Base-by-base conservation (phyloP, 1,140 invertebrate species). In the Aethina tumida region DNA sequence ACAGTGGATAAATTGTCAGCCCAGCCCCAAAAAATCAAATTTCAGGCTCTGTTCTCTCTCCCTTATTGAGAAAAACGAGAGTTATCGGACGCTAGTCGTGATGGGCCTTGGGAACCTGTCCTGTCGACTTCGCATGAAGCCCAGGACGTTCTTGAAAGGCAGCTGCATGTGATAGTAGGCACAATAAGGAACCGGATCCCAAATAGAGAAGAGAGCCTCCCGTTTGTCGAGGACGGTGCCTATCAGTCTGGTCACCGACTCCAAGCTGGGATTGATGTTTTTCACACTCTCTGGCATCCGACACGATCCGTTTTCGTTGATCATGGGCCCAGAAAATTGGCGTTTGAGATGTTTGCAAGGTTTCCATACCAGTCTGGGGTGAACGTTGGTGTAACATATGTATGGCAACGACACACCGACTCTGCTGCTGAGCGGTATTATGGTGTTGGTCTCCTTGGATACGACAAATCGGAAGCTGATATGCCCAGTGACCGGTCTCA, bases 121-220 rank as follows among this genome's bases (percentile, higher is more conserved):
- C 21, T 58, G 55, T 29, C 46, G 43, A 26, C 54, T 57, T 29
- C 58, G 55, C 15, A 75, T 58, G 31, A 66, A 67, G 1, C 61
- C 65, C 2, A 69, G 52, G 7, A 82, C 59, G 17, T 74, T 71
- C 37, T 66, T 64, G 20, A 84, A 73, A 0, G 82, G 81, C 41
- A 80, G 58, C 49, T 84, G 78, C 37, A 85, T 73, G 52, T 84
- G 81, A 62, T 85, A 86, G 52, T 84, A 85, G 2, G 79, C 82
- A 49, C 81, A 84, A 52, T 85, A 86, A 0, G 84, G 84, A 35
- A 88, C 50, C 0, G 83, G 84, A 52, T 88, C 84, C 82, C 81
- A 86, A 47, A 78, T 81, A 1, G 77, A 69, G 50, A 87, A 86
- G 1, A 86, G 60, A 0, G 81, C 81, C 52, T 86, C 81, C 5